A percentile compares a stretch with the other conserved stretches of the same genome.
Evolutionary conservation across 2,113 vertebrate genomes (phyloP).

Genomic region (Cyprinus carpio): DNA sequence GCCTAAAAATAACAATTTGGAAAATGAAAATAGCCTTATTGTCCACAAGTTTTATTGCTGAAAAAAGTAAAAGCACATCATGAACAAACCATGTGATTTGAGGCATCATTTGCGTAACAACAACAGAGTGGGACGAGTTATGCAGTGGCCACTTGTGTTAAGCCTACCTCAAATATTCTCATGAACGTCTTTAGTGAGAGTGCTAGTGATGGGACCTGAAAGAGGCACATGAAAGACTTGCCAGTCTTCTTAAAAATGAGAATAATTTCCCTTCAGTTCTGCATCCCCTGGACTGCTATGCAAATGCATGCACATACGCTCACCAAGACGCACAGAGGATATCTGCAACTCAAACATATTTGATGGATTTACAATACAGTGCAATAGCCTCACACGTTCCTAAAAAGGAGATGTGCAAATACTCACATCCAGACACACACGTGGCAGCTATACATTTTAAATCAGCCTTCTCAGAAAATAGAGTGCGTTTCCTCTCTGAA

Average conservation of each 20-base stretch:
- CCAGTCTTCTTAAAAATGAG: constrained; percentile 35
- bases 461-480: constrained; percentile 55
- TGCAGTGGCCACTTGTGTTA: not conserved
- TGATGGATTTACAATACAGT: constrained; percentile 57
- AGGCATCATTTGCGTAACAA: not conserved
- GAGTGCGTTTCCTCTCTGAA: constrained; percentile 46
- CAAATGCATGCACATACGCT: constrained; percentile 53
- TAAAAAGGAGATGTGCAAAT: constrained; percentile 43
- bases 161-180: constrained; percentile 19
- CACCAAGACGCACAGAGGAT: constrained; percentile 16
- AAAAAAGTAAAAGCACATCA: not conserved
- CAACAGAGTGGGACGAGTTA: not conserved
- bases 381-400: constrained; percentile 44
- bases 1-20: not conserved
- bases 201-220: constrained; percentile 21
- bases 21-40: not conserved
- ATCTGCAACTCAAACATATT: constrained; percentile 58
- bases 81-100: not conserved
- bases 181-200: constrained; percentile 1
- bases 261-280: constrained; percentile 29
- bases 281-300: constrained; percentile 50
- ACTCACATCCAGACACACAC: constrained; percentile 57
- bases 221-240: constrained; percentile 23
- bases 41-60: not conserved
- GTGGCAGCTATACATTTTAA: constrained; percentile 55